Base-by-base conservation (phyloP, 2,888 invertebrate species). In the Caenorhabditis sp. region DNA sequence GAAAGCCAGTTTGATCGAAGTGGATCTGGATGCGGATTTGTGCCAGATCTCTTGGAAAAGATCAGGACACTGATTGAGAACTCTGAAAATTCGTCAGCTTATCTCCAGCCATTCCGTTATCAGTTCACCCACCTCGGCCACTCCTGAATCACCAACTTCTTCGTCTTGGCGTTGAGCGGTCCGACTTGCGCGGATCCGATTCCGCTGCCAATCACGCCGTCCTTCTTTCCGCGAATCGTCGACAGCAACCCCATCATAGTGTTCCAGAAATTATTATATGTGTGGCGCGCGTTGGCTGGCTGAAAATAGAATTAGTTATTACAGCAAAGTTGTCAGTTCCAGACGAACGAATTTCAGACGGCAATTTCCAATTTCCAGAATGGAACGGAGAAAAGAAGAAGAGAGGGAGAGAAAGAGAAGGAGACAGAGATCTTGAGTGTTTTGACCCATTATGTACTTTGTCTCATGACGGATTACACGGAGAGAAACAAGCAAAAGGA, bases 21-120 rank as follows among this genome's bases (percentile, higher is more conserved):
- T 86, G 55, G 85, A 85, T 1, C 86, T 68, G 18, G 79, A 82
- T 3, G 88, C 85, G 20, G 88, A 88, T 22, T 82, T 80, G 53
- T 85, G 83, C 88, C 86, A 88, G 20, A 85, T 85, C 60, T 79
- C 84, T 53, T 80, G 80, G 79, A 88, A 88, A 15, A 88, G 69
- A n/a, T 84, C 80, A 9, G 86, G 86, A 15, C 82, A 77, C 50
- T 85, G 82, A 18, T 72, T 61, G 40, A 88, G 81, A 4, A 88
- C 67, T 65, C 85, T 87, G 74, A 47, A 83, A 77, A n/a, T 53
- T 44, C 13, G 15, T 40, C 40, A 40, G 32, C 9, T 15, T 3
- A 5, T 20, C n/a, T 28, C 24, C 35, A 26, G 56, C 20, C 8
- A 20, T 24, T 32, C 18, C 44, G 20, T 40, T 28, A 53, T 50